These are phyloP conservation scores for Morinoia aosen DNA, from an alignment of 2,888 invertebrate genomes.

Conservation along the genomic window DNA sequence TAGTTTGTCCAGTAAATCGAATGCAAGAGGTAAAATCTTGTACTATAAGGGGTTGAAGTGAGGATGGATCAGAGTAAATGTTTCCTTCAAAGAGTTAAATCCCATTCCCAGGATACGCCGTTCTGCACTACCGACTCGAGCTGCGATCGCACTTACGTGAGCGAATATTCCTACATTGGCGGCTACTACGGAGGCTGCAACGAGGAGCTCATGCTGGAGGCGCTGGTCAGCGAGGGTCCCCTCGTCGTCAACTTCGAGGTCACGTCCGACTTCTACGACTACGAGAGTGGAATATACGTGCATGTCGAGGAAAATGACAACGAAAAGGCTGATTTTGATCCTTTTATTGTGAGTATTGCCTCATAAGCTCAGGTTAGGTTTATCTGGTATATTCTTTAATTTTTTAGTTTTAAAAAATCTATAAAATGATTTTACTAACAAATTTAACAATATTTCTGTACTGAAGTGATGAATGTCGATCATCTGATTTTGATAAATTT, in stretches of 20 bases:
- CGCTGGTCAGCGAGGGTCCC: constrained; percentile 73
- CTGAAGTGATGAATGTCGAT: too few species aligned
- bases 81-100: background rate
- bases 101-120: background rate
- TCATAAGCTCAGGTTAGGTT: too few species aligned
- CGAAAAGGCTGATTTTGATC: constrained; percentile 58
- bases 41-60: background rate
- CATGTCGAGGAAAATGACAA: constrained; percentile 56
- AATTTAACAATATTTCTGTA: too few species aligned
- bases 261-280: constrained; percentile 57
- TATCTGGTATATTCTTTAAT: too few species aligned
- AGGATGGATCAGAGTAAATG: background rate
- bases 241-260: constrained; percentile 73
- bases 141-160: constrained; percentile 72
- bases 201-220: constrained; percentile 72
- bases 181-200: constrained; percentile 72
- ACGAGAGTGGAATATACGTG: constrained; percentile 61
- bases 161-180: constrained; percentile 73
- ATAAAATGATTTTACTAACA: background rate
- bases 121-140: constrained; percentile 47
- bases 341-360: constrained; percentile 58
- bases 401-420: background rate
- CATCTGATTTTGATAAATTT: too few species aligned
- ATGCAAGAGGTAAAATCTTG: background rate
- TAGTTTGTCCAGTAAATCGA: background rate